Base-by-base conservation (phyloP, 2,888 invertebrate species). In the Calameuta filiformis region DNA sequence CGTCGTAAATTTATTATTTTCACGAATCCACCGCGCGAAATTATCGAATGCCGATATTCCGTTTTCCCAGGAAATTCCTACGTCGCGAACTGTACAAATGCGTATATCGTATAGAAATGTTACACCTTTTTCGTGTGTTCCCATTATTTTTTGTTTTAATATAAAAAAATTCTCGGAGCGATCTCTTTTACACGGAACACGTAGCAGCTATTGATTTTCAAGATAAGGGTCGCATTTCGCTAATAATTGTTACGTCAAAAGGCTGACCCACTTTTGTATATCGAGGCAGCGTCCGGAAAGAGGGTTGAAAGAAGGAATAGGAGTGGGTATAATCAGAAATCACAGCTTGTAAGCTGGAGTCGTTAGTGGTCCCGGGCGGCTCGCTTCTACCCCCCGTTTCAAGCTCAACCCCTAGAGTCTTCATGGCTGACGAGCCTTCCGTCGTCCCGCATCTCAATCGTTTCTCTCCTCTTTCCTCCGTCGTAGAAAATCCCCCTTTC, bases 381-480 rank as follows among this genome's bases (percentile, higher is more conserved):
- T 77, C 75, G 79, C 82, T 82, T 85, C 80, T 71, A 78, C 76
- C 77, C 33, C 74, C 73, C 69, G 81, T 83, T 81, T 80, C 77
- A 77, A 78, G 77, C 56, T 79, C 76, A 77, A 11, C 71, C 76
- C 79, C 79, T 74, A 68, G 77, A 77, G 75, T 82, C 82, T 85
- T 79, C 81, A 77, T 31, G 74, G 78, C 82, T 82, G 84, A 85
- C 81, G 83, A 83, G 82, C 79, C 83, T 82, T 81, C 82, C 82
- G 80, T 82, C 84, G 83, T 83, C 78, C 81, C 81, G 87, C 86
- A 85, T 86, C 84, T 85, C 86, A 84, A 85, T 86, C 85, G 83
- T 79, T 81, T 79, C 77, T 37, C 80, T 31, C 75, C 23, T 69
- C 30, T 73, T n/a, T 75, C 69, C 40, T 76, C 76, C 56, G 33